phyloP scores from a whole-genome alignment of 2,113 vertebrate species.

The Leucosticte australis region DNA sequence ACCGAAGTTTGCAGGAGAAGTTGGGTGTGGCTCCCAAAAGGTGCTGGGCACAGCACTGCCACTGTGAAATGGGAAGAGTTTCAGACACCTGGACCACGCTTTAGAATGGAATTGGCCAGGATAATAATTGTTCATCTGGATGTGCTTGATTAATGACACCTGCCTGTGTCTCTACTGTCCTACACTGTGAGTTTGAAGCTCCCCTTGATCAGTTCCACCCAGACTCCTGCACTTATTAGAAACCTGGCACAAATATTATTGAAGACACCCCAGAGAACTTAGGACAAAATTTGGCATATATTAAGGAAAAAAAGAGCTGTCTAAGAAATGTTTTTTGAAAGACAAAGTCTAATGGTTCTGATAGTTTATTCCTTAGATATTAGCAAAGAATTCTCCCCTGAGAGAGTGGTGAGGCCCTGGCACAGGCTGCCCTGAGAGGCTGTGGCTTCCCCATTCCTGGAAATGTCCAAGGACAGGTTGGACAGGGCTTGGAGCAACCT shows the following conservation, averaged over 20 bases:
- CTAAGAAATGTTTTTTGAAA: background rate
- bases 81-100: background rate
- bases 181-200: background rate
- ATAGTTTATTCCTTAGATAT: background rate
- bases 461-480: background rate
- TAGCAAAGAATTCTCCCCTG: background rate
- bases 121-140: background rate
- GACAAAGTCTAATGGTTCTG: background rate
- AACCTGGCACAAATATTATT: background rate
- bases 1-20: accelerated
- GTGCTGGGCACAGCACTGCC: background rate
- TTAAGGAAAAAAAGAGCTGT: background rate
- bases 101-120: background rate
- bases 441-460: background rate
- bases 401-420: background rate
- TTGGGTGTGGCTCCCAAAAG: background rate
- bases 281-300: background rate
- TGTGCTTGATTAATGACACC: background rate
- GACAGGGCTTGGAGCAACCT: background rate
- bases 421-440: background rate
- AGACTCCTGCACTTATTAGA: background rate
- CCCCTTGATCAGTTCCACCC: background rate
- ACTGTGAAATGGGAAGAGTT: background rate
- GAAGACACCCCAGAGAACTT: background rate
- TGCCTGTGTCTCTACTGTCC: background rate